Percentiles rank a stretch among this genome's conserved stretches.
These are phyloP conservation scores for Brienomyrus longianalis DNA, from an alignment of 2,113 vertebrate genomes.

Conservation along the genomic window DNA sequence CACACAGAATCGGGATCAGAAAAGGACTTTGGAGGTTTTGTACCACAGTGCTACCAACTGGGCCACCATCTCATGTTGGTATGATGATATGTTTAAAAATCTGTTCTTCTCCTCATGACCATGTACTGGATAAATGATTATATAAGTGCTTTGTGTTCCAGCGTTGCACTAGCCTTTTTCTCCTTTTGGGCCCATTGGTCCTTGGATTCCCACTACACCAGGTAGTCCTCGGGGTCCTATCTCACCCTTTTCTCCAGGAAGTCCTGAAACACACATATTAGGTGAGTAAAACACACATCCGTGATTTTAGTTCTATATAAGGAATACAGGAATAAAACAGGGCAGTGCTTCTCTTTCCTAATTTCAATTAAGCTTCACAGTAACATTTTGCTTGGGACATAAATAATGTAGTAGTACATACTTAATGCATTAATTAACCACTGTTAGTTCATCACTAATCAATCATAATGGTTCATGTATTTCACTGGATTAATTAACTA, in stretches of 20 bases:
- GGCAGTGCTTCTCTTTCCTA: background rate
- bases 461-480: background rate
- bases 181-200: conserved; percentile 68
- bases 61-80: background rate
- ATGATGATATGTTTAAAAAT: background rate
- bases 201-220: conserved; percentile 65
- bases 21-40: background rate
- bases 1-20: background rate
- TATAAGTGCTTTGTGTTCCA: background rate
- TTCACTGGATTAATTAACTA: background rate
- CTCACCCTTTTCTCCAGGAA: conserved; percentile 70
- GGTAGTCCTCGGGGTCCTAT: conserved; percentile 53
- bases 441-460: background rate
- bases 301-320: background rate
- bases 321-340: background rate
- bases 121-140: background rate
- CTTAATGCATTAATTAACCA: background rate
- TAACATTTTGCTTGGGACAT: background rate
- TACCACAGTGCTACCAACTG: background rate
- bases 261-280: conserved; percentile 53
- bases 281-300: background rate
- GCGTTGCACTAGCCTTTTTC: conserved; percentile 65
- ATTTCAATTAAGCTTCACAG: background rate
- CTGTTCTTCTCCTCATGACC: background rate
- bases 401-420: background rate